phyloP scores from a whole-genome alignment of 2,797 vertebrate genomes.

The Phyllotis vaccarum region DNA sequence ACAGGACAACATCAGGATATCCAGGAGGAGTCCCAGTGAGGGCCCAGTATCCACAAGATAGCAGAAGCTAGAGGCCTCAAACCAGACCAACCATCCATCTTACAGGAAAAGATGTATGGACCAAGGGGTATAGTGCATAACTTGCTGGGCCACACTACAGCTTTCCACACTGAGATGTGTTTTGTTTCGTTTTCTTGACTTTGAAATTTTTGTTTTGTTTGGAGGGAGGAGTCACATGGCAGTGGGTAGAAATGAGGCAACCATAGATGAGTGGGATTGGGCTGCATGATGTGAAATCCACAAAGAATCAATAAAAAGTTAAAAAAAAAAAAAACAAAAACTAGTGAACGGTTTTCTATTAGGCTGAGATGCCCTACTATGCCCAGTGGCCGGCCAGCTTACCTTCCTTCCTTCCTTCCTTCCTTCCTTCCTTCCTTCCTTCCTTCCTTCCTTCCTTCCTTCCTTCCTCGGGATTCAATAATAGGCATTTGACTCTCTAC shows the following conservation, averaged over 20 bases:
- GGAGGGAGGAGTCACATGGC: not conserved
- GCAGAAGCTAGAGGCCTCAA: not conserved
- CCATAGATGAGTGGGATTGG: not conserved
- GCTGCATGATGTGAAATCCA: not conserved
- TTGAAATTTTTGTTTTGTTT: not conserved
- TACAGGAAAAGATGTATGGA: not conserved
- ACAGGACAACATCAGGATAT: not conserved
- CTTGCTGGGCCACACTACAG: not conserved
- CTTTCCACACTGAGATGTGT: not conserved
- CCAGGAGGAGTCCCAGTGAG: not conserved
- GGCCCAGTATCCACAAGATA: not conserved
- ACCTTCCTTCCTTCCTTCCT: not conserved
- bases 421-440: not conserved
- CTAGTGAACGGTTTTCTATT: conserved; percentile 55
- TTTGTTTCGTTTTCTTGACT: not conserved
- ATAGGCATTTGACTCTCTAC: not conserved
- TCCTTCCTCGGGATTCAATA: conserved; percentile 42
- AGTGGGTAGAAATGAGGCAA: not conserved
- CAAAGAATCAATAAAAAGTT: not conserved
- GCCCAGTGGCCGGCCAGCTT: not conserved
- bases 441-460: not conserved
- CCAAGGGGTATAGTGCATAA: not conserved
- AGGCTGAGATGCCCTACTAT: conserved; percentile 46
- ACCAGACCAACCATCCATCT: not conserved
- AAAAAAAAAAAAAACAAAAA: not conserved